Evolutionary conservation across 2,888 invertebrate genomes (phyloP).

Genomic region (Rhagonycha lutea): DNA sequence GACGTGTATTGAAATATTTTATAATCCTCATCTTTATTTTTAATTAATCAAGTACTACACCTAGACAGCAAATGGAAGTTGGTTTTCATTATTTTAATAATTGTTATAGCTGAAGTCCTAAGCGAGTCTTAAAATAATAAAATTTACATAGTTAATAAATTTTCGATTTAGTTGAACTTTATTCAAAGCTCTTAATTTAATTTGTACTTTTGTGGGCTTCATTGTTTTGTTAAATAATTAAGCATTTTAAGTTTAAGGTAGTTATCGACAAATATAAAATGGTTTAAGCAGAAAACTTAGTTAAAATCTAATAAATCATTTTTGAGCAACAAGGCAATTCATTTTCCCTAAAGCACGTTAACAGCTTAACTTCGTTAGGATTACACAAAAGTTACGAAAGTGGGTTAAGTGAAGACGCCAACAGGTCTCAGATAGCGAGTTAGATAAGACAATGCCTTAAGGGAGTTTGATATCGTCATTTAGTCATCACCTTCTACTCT

Average conservation of each 20-base stretch:
- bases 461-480: constrained; percentile 43
- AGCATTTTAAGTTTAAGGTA: constrained; percentile 6
- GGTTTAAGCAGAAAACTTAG: constrained; percentile 14
- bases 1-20: not conserved
- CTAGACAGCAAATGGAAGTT: not conserved
- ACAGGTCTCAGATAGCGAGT: constrained; percentile 30
- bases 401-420: constrained; percentile 25
- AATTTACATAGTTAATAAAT: not conserved
- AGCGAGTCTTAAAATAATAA: not conserved
- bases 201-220: not conserved
- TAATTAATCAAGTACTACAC: not conserved
- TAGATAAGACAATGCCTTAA: constrained; percentile 36
- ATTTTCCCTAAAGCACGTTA: constrained; percentile 20
- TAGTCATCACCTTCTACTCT: constrained; percentile 47
- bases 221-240: not conserved
- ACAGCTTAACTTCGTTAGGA: constrained; percentile 24
- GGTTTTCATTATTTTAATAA: not conserved
- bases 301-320: constrained; percentile 24
- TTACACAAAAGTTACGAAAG: constrained; percentile 23
- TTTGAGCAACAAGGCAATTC: constrained; percentile 24
- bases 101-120: not conserved
- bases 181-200: not conserved
- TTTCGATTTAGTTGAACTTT: not conserved
- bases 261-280: constrained; percentile 15
- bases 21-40: not conserved